Evolutionary conservation across 2,888 invertebrate species (phyloP), one percentile per base, ranked within the genome.

Genomic region (Fabriciana adippe): DNA sequence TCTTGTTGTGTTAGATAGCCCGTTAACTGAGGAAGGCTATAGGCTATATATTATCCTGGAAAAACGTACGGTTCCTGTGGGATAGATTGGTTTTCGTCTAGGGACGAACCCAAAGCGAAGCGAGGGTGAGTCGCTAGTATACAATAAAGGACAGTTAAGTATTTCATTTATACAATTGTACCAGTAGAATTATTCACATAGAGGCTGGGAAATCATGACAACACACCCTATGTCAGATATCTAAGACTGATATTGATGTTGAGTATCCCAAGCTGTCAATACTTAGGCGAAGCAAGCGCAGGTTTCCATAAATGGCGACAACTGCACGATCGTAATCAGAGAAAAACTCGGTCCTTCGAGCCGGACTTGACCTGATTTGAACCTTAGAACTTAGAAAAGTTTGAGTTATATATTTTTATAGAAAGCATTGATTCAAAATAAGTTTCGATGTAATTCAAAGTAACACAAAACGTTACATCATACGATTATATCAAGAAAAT

Each of bases 211-310:
- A 60, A 86, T 86, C 86, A 85, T 84, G 82, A 85, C 86, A 86
- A 86, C 84, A 84, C 81, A 86, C 81, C 85, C 83, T 81, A 75
- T 73, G 85, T 88, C 89, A 86, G 84, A 82, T 86, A 88, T 88
- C 85, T 80, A 75, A 75, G 78, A 78, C 78, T 76, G 79, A 81
- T 79, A 78, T 80, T 81, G 83, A 81, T 81, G 84, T 80, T 78
- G 81, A 84, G 84, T 87, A 90, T 90, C 90, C 87, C 91, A 91
- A 92, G 90, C 88, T 88, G 91, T 90, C 88, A 89, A 86, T 87
- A 82, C 83, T 77, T 77, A 81, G 79, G 73, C 81, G 79, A 81
- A 76, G 78, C 81, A 70, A 76, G 82, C 79, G 75, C 91, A 87
- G 82, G 88, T 84, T 92, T 78, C 91, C 92, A 78, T 92, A 92